Evolutionary conservation across 2,113 vertebrate species (phyloP).

Genomic region (Bubalus kerabau): DNA sequence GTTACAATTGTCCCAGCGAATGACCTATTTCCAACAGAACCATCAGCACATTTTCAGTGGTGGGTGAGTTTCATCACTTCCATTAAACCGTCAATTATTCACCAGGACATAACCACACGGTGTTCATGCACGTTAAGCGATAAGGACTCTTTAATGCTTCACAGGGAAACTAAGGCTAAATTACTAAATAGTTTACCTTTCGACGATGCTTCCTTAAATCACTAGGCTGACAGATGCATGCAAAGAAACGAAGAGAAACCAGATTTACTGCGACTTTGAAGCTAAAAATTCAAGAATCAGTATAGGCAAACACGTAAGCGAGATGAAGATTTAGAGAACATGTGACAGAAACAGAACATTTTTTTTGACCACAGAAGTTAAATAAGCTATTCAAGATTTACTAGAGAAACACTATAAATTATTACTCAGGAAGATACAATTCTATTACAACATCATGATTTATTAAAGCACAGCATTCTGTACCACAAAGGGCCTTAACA

Average conservation of each 20-base stretch:
- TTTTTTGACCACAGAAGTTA: neutral
- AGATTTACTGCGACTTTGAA: conserved; percentile 66
- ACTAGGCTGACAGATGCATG: conserved; percentile 95
- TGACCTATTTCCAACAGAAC: neutral
- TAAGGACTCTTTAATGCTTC: neutral
- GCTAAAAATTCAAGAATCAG: conserved; percentile 29
- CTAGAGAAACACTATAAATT: neutral
- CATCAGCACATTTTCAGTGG: neutral
- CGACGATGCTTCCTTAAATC: conserved; percentile 99
- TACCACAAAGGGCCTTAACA: neutral
- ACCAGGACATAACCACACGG: rapidly evolving
- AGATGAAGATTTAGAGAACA: neutral
- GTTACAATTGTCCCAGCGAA: rapidly evolving
- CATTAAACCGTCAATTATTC: neutral
- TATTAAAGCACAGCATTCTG: neutral
- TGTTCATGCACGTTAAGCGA: rapidly evolving
- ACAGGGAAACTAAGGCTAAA: neutral
- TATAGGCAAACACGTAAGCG: conserved; percentile 28
- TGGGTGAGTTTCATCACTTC: neutral
- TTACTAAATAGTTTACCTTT: conserved; percentile 88
- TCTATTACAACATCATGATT: neutral
- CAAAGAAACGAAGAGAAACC: conserved; percentile 78
- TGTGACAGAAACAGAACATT: neutral
- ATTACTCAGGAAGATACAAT: neutral
- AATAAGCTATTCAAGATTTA: neutral